Evolutionary conservation across 2,888 invertebrate species (phyloP), one percentile per base, ranked within the genome.

Genomic region (Phytoseiulus persimilis): DNA sequence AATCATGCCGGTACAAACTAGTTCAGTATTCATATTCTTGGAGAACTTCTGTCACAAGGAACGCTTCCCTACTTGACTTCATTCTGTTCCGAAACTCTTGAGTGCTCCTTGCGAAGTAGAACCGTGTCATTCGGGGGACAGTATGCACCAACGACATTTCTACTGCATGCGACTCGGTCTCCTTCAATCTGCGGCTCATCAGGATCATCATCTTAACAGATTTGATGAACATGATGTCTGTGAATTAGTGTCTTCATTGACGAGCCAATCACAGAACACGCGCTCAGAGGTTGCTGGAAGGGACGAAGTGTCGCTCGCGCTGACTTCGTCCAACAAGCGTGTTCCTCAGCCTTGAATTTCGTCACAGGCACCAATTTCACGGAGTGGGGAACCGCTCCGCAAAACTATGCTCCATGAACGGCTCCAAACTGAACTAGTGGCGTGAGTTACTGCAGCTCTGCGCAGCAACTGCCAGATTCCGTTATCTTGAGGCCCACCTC

Each of bases 291-390:
- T n/a, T n/a, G n/a, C n/a, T 32, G 33, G 23, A 87, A 87, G 11
- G 39, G 87, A 87, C 33, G 32, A 33, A 28, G 6, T 31, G 33
- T 87, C 45, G 32, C 39, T 39, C 5, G 87, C 87, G 5, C n/a
- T 45, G n/a, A 87, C 87, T 45, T 87, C 33, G 33, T 87, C 87
- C 6, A 45, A 33, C 87, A 87, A 3, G 87, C 87, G 33, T 87
- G 87, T 45, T 87, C 33, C 18, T 33, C 39, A 32, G 28, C n/a
- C 33, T 87, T 87, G 87, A 87, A 87, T n/a, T 87, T 87, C 33
- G 87, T 33, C 0, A 87, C 23, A 3, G 87, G 87, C 23, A 87
- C 87, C 11, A 87, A 33, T 33, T 87, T 87, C n/a, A 32, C 87
- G 0, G 87, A 31, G 45, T 39, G 33, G 5, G 14, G 0, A 0